Conservation (phyloP, 2,797 vertebrate species). For the Smutsia temminckii region DNA sequence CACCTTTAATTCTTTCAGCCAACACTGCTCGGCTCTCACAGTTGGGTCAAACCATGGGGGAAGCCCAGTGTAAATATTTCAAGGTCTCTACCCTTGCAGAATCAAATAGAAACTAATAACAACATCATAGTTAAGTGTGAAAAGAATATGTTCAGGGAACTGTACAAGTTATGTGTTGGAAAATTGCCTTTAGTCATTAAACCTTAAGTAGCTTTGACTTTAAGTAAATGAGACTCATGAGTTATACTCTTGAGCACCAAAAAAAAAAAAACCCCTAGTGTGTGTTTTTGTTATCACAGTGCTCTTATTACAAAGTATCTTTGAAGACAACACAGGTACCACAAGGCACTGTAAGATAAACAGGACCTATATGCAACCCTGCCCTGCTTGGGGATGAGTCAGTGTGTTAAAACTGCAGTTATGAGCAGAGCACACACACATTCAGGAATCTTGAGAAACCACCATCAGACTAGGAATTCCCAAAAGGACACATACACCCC, state of each 20-base stretch:
- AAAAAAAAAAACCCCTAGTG: background rate
- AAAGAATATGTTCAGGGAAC: conserved; percentile 15
- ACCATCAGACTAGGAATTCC: background rate
- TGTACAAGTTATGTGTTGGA: background rate
- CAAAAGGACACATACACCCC: background rate
- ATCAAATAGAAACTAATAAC: conserved; percentile 45
- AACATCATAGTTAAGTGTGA: conserved; percentile 26
- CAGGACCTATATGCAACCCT: conserved; percentile 26
- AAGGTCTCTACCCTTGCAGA: conserved; percentile 30
- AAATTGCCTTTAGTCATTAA: conserved; percentile 48
- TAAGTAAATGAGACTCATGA: background rate
- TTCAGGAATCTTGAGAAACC: conserved; percentile 4
- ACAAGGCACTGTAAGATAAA: conserved; percentile 42
- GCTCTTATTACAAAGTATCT: conserved; percentile 54
- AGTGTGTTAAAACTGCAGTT: conserved; percentile 55
- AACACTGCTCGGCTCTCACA: background rate
- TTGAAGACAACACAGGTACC: conserved; percentile 54
- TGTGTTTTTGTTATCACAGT: conserved; percentile 33
- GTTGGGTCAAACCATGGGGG: background rate
- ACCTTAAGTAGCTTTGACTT: conserved; percentile 11
- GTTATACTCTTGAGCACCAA: conserved; percentile 45
- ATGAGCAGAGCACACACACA: conserved; percentile 41
- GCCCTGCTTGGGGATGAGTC: conserved; percentile 52
- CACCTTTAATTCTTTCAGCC: background rate
- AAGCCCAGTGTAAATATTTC: conserved; percentile 33